Conservation (phyloP, 2,797 vertebrate species). For the Gouania willdenowi region DNA sequence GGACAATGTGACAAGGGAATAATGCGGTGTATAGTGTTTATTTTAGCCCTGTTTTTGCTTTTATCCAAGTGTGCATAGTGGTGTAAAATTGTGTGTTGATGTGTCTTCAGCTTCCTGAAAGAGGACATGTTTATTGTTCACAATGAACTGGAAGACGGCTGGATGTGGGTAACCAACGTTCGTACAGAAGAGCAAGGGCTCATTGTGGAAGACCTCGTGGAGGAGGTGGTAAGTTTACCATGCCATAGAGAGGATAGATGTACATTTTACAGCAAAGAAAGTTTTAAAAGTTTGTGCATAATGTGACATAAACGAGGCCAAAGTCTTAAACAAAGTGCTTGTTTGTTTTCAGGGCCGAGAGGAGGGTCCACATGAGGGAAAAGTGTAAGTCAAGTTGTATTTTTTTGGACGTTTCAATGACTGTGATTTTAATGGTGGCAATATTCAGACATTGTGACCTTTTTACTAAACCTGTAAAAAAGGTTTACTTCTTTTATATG, state of each 20-base stretch:
- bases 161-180: constrained; percentile 99
- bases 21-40: too few species aligned
- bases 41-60: too few species aligned
- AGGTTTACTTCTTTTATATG: too few species aligned
- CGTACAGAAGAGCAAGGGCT: constrained; percentile 97
- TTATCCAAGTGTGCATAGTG: too few species aligned
- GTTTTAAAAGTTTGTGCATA: too few species aligned
- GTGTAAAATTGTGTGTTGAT: constrained; percentile 2
- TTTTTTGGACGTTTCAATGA: too few species aligned
- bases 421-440: too few species aligned
- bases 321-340: constrained; percentile 13
- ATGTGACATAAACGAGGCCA: too few species aligned
- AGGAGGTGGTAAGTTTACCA: constrained; percentile 85
- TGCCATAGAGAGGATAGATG: neutral
- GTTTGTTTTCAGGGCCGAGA: constrained; percentile 84
- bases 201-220: constrained; percentile 95
- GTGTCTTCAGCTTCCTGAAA: constrained; percentile 89
- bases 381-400: constrained; percentile 84
- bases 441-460: neutral
- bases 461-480: too few species aligned
- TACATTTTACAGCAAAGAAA: too few species aligned
- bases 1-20: neutral
- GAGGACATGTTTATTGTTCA: constrained; percentile 99
- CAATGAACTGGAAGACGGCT: constrained; percentile 97
- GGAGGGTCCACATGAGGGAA: constrained; percentile 99